Evolutionary conservation across 2,113 vertebrate species (phyloP).

Genomic region (Lagopus muta): DNA sequence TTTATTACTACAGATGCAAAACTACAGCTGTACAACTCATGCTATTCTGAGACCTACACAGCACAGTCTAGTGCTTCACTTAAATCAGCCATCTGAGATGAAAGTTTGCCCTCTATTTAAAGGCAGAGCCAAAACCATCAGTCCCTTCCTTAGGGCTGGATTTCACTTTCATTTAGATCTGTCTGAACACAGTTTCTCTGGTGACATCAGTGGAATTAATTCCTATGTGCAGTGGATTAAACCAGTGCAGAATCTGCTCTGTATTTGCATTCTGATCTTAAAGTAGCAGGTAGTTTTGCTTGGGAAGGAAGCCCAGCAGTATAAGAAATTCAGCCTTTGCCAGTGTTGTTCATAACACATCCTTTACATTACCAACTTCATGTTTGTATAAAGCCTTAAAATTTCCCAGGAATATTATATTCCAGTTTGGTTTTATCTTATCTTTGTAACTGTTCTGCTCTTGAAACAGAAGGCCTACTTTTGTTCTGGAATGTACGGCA

Average conservation of each 20-base stretch:
- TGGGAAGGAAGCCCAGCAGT: not conserved
- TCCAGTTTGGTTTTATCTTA: constrained; percentile 32
- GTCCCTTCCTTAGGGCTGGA: not conserved
- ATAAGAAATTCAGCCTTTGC: not conserved
- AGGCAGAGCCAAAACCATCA: not conserved
- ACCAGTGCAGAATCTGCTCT: not conserved
- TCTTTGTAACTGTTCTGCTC: not conserved
- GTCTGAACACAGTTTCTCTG: not conserved
- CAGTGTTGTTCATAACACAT: not conserved
- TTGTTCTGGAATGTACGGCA: constrained; percentile 22
- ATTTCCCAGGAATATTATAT: constrained; percentile 36
- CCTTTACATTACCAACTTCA: not conserved
- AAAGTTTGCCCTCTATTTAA: not conserved
- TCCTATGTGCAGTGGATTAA: not conserved
- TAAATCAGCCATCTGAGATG: not conserved
- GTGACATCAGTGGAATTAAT: constrained; percentile 30
- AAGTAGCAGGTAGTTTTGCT: not conserved
- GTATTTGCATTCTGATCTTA: constrained; percentile 1
- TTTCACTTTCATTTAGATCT: not conserved
- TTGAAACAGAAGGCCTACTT: constrained; percentile 29
- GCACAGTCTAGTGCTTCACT: not conserved
- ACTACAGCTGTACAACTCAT: not conserved
- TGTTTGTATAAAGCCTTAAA: not conserved
- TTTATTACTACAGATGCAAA: not conserved
- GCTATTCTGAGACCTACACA: not conserved